These are phyloP conservation scores for Ptychodera flava DNA, from an alignment of 35 echinoderm and acorn worm species.

Conservation along the genomic window DNA sequence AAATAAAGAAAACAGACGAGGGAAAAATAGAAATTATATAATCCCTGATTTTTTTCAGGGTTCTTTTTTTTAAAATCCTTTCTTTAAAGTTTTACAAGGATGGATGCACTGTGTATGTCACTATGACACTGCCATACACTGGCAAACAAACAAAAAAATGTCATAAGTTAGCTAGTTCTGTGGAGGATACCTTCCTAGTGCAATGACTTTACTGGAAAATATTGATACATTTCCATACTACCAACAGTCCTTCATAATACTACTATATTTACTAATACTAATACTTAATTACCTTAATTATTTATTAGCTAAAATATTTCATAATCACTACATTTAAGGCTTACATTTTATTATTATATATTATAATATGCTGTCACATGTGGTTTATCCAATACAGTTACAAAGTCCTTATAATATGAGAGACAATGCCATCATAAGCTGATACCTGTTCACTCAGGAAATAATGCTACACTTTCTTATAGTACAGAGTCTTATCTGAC, in stretches of 20 bases:
- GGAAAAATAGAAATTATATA: neutral
- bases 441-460: too few species aligned
- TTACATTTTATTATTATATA: neutral
- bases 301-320: neutral
- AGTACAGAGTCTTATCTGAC: too few species aligned
- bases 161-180: neutral
- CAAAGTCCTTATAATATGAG: neutral
- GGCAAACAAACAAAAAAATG: neutral
- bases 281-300: neutral
- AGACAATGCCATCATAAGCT: neutral
- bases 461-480: too few species aligned
- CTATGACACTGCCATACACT: neutral
- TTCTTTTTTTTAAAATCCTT: neutral
- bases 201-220: neutral
- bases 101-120: neutral
- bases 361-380: neutral
- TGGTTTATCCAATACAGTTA: neutral
- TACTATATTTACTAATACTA: too few species aligned
- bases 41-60: neutral
- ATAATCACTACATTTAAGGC: constrained; percentile 1
- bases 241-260: neutral
- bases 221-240: neutral
- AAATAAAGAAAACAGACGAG: neutral
- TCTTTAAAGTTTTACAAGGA: constrained; percentile 2
- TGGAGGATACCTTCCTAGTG: neutral